Conservation (phyloP, 2,113 vertebrate species). For the Phocoena phocoena region DNA sequence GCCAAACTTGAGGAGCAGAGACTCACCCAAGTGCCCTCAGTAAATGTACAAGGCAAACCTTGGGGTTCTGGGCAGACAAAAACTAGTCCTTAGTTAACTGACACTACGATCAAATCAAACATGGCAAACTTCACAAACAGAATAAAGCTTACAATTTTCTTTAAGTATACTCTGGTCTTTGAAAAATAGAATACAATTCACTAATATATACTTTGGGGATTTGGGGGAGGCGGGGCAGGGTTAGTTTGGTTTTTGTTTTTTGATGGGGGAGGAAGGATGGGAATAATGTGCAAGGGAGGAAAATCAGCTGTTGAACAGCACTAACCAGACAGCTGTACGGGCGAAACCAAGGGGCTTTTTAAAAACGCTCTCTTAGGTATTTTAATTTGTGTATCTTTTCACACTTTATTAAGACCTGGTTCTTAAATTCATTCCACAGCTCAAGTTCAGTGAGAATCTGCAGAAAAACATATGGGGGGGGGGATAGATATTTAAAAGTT, state of each 20-base stretch:
- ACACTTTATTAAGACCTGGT: neutral
- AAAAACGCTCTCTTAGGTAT: neutral
- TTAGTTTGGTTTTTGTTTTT: neutral
- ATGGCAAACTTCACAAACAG: neutral
- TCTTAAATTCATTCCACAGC: neutral
- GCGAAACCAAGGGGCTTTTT: neutral
- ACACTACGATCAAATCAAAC: neutral
- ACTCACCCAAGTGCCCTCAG: neutral
- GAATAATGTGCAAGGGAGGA: neutral
- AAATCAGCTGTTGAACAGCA: neutral
- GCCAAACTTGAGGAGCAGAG: neutral
- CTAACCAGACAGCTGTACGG: neutral
- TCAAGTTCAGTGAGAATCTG: neutral
- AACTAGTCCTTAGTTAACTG: neutral
- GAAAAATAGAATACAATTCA: slow-evolving; percentile 1
- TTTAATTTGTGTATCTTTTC: neutral
- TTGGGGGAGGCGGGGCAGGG: neutral
- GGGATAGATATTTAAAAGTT: neutral
- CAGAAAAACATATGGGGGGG: neutral
- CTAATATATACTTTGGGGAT: neutral
- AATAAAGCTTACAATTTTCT: neutral
- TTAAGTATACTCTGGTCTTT: neutral
- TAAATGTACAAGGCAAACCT: neutral
- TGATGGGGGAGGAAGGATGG: neutral
- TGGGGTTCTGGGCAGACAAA: neutral